Evolutionary conservation across 2,797 vertebrate genomes (phyloP), one percentile per base, ranked within the genome.

Genomic region (Podarcis siculus): DNA sequence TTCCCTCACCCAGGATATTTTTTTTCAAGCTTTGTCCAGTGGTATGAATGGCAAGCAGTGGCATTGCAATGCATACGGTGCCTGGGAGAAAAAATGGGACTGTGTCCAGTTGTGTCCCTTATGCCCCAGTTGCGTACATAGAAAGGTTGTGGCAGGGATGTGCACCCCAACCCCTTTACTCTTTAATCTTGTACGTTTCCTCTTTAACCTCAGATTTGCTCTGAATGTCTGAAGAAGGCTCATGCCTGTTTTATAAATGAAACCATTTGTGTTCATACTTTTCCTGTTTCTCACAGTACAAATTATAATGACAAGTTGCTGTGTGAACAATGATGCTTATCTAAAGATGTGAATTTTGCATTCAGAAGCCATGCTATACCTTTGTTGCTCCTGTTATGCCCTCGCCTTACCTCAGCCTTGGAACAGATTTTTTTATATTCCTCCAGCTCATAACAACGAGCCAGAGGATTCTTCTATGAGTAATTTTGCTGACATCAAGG

Each of bases 401-500:
- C 9, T 72, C 21, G 4, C 61, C 64, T 79, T 84, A 72, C 32
- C 30, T 79, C 23, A 30, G 55, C 77, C 23, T 83, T 55, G 6
- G 32, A 19, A 25, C 66, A 37, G 32, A 55, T 55, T 69, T 7
- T 67, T 72, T 72, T 77, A 78, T 32, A 73, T 64, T 21, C 30
- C 58, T 85, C 35, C 81, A 85, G n/a, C 37, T 73, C 67, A 15
- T 69, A 83, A 67, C 58, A 83, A 69, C 58, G 19, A 55, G 49
- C 45, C 12, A 83, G 21, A 77, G 25, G 27, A 78, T 55, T 49
- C 27, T 79, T 84, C 72, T 61, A 42, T 72, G 13, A 66, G 49
- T 8, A 45, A 25, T 80, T 80, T 88, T 88, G 82, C 67, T 80
- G 39, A 73, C 75, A n/a, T 87, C 81, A 87, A 49, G 32, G 27